A percentile compares a stretch with the other conserved stretches of the same genome.
Conservation (phyloP, 2,113 vertebrate genomes). For the Phoxinus phoxinus region DNA sequence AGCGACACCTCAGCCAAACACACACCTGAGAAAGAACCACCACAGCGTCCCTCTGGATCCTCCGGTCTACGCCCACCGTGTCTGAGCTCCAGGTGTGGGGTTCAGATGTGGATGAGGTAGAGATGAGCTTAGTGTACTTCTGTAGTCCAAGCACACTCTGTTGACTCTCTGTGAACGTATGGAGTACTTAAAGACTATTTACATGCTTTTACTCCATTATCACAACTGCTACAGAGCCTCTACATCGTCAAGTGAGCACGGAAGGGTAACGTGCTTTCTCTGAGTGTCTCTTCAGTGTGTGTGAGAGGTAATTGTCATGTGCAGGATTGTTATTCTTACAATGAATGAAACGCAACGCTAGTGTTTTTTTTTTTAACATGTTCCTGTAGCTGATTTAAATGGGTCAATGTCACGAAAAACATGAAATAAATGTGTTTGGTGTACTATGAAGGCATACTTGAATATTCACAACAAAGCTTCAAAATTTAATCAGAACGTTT, state of each 20-base stretch:
- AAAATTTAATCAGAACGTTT: neutral
- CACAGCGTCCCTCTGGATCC: conserved; percentile 36
- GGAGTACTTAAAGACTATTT: conserved; percentile 20
- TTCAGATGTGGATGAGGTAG: conserved; percentile 8
- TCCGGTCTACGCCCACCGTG: conserved; percentile 19
- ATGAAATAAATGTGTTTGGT: neutral
- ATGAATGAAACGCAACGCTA: neutral
- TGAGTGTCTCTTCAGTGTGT: conserved; percentile 2
- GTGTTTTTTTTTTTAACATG: neutral
- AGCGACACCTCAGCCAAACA: conserved; percentile 43
- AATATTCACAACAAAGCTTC: neutral
- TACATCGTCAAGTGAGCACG: neutral
- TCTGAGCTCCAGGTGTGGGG: conserved; percentile 8
- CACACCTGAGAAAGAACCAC: conserved; percentile 52
- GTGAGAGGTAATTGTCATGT: conserved; percentile 1
- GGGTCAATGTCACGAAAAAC: neutral
- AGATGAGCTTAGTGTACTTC: neutral
- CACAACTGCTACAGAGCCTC: neutral
- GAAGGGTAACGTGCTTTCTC: neutral
- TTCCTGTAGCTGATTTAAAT: conserved; percentile 3
- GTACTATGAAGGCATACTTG: neutral
- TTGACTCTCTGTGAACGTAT: neutral
- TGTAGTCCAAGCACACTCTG: neutral
- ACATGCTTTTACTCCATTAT: conserved; percentile 14
- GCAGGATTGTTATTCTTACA: neutral